A percentile compares a stretch with the other conserved stretches of the same genome.
phyloP scores from a whole-genome alignment of 2,797 vertebrate genomes.

The Momotus momota region DNA sequence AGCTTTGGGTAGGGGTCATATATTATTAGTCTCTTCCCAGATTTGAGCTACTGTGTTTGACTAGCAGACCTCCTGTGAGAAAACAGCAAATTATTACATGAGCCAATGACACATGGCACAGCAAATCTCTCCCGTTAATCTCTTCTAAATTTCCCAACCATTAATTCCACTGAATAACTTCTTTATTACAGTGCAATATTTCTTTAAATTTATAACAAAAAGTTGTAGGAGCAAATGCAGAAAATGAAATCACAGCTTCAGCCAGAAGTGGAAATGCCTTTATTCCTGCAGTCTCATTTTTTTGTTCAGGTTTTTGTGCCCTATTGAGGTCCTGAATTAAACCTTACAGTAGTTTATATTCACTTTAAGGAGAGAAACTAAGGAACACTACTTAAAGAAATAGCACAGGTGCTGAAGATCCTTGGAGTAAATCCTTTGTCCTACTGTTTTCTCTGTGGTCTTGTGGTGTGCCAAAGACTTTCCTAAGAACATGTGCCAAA shows the following conservation, averaged over 20 bases:
- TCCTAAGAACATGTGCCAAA: neutral
- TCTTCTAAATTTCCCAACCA: slow-evolving; percentile 10
- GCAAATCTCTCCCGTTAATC: neutral
- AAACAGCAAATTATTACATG: neutral
- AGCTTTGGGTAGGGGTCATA: neutral
- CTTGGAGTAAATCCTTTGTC: neutral
- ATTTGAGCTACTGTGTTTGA: neutral
- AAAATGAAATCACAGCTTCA: neutral
- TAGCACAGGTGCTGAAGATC: neutral
- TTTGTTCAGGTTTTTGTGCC: neutral
- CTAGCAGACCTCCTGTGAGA: neutral
- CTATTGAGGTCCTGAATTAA: neutral
- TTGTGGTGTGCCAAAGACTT: neutral
- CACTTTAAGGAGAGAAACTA: neutral
- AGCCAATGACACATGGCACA: neutral
- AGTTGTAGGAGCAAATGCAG: neutral
- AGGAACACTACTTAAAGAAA: neutral
- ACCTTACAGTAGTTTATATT: neutral
- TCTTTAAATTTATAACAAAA: slow-evolving; percentile 19
- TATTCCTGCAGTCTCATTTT: neutral
- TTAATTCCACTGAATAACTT: slow-evolving; percentile 3
- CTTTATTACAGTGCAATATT: slow-evolving; percentile 17
- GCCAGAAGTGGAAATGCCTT: neutral
- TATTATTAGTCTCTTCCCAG: neutral
- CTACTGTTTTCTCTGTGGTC: neutral